Conservation (phyloP, 2,888 invertebrate species). For the Erebia palarica region DNA sequence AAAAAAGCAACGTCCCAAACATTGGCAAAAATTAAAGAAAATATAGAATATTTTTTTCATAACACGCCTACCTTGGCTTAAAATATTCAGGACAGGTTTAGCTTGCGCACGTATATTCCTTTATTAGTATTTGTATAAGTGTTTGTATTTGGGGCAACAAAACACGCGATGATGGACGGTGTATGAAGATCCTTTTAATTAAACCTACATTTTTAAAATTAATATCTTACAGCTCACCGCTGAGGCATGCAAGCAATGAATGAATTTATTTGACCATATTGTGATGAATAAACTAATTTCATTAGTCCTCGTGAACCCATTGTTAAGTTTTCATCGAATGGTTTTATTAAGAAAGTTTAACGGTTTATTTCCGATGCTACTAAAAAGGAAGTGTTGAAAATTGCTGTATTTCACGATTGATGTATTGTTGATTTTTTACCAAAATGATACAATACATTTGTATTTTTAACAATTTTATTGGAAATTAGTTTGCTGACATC, state of each 20-base stretch:
- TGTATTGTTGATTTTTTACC: neutral
- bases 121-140: slow-evolving; percentile 53
- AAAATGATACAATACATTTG: neutral
- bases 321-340: neutral
- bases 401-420: neutral
- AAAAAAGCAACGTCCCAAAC: slow-evolving; percentile 8
- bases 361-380: too few relatives aligned
- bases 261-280: slow-evolving; percentile 1
- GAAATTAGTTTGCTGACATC: neutral
- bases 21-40: slow-evolving; percentile 28
- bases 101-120: slow-evolving; percentile 60
- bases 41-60: slow-evolving; percentile 35
- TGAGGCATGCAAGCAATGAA: slow-evolving; percentile 8
- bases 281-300: slow-evolving; percentile 5
- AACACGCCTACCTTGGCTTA: slow-evolving; percentile 33
- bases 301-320: neutral
- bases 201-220: slow-evolving; percentile 33
- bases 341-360: neutral
- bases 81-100: slow-evolving; percentile 43
- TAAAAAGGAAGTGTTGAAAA: too few relatives aligned
- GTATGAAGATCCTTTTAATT: slow-evolving; percentile 33
- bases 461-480: too few relatives aligned
- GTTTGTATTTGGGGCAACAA: slow-evolving; percentile 52
- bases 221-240: slow-evolving; percentile 10
- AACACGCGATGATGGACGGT: slow-evolving; percentile 66